phyloP scores from a whole-genome alignment of 2,888 invertebrate species.

The Aphelenchoides bicaudatus region DNA sequence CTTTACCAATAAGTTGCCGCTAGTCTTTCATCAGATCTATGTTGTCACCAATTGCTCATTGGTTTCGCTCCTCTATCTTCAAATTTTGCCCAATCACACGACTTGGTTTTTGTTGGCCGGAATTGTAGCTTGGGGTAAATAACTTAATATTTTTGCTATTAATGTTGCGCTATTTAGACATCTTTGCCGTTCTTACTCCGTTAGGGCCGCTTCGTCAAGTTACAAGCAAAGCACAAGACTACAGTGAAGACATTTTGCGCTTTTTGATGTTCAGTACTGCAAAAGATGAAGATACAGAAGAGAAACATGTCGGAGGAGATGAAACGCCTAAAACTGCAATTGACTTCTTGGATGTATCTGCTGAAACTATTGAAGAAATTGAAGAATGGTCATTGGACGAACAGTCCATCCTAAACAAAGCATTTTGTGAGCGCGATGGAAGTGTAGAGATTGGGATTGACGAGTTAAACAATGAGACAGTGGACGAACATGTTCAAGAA shows the following conservation, averaged over 20 bases:
- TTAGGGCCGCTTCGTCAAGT: slow-evolving; percentile 44
- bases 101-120: slow-evolving; percentile 44
- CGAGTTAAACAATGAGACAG: slow-evolving; percentile 18
- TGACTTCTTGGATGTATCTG: not conserved
- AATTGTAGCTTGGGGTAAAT: slow-evolving; percentile 43
- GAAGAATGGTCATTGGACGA: too few relatives aligned
- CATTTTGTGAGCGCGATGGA: not conserved
- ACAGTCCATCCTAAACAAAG: too few relatives aligned
- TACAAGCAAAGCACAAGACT: slow-evolving; percentile 44
- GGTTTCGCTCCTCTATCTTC: slow-evolving; percentile 44
- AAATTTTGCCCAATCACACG: slow-evolving; percentile 42
- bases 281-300: slow-evolving; percentile 15
- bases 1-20: slow-evolving; percentile 27
- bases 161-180: slow-evolving; percentile 29
- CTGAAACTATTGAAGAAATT: slow-evolving; percentile 1
- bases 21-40: slow-evolving; percentile 41
- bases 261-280: slow-evolving; percentile 47
- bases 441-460: slow-evolving; percentile 6
- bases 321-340: not conserved
- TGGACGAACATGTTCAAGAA: slow-evolving; percentile 12
- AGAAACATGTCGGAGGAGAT: not conserved
- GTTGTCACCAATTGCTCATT: slow-evolving; percentile 47
- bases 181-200: slow-evolving; percentile 48
- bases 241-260: slow-evolving; percentile 43
- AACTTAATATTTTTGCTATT: not conserved